A percentile compares a stretch with the other conserved stretches of the same genome.
phyloP scores from a whole-genome alignment of 2,797 vertebrate species.

The Anniella stebbinsi region DNA sequence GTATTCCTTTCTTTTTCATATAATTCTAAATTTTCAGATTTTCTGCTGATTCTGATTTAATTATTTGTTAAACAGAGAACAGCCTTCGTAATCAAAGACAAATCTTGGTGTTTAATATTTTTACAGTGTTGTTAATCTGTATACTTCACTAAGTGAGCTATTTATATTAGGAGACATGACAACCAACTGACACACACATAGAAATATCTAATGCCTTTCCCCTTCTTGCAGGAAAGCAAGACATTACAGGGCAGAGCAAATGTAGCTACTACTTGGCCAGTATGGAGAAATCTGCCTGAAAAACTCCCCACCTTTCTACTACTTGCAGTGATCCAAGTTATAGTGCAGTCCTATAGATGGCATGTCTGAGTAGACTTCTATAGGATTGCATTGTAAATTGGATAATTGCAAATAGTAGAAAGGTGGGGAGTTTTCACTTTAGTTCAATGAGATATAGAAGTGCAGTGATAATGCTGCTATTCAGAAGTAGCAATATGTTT shows the following conservation, averaged over 20 bases:
- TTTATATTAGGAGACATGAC: not conserved
- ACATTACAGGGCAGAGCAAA: not conserved
- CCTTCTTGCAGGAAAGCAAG: not conserved
- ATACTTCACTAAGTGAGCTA: not conserved
- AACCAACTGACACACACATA: not conserved
- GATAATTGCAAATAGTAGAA: too few relatives aligned
- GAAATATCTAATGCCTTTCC: not conserved
- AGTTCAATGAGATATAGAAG: not conserved
- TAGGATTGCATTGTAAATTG: too few relatives aligned
- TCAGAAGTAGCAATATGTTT: not conserved
- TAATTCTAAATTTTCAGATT: conserved; percentile 30
- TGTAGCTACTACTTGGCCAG: not conserved
- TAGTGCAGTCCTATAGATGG: not conserved
- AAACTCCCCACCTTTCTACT: not conserved
- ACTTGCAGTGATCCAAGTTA: not conserved
- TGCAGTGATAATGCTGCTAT: not conserved
- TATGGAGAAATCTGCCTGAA: not conserved
- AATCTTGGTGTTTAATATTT: not conserved
- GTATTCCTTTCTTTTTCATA: conserved; percentile 32
- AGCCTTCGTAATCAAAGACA: not conserved
- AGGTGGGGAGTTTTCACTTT: too few relatives aligned
- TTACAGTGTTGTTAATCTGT: not conserved
- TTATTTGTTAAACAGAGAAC: not conserved
- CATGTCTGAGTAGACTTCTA: too few relatives aligned
- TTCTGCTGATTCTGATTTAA: not conserved